These are phyloP conservation scores for Sebastes fasciatus DNA, from an alignment of 2,113 vertebrate species.

Conservation along the genomic window DNA sequence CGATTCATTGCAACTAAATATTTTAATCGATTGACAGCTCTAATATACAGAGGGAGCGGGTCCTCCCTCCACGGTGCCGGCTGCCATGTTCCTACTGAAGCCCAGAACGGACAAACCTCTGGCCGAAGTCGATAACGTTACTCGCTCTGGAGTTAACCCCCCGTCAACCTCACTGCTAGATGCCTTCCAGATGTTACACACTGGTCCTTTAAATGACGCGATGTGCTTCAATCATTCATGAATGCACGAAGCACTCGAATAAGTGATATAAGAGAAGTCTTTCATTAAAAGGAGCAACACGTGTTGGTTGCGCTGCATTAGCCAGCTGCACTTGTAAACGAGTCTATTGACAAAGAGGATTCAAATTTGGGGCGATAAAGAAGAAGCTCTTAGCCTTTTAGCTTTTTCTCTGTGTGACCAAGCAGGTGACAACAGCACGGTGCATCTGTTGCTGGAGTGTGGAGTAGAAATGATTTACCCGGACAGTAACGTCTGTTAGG, in stretches of 20 bases:
- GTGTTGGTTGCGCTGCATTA: conserved; percentile 6
- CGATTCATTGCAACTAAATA: no score
- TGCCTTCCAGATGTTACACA: no score
- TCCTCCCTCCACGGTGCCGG: no score
- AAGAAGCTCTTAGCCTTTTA: conserved; percentile 10
- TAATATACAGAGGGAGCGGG: no score
- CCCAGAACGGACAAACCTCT: no score
- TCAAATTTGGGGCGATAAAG: conserved; percentile 22
- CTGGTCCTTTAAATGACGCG: background rate
- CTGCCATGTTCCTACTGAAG: no score
- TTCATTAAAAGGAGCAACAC: background rate
- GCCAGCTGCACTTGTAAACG: conserved; percentile 49
- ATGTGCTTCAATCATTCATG: background rate
- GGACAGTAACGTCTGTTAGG: conserved; percentile 3
- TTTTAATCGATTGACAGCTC: no score
- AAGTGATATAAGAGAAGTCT: background rate
- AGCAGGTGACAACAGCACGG: conserved; percentile 36
- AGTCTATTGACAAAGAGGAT: conserved; percentile 23
- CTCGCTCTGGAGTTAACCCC: no score
- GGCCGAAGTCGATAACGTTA: no score
- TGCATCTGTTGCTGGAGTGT: conserved; percentile 22
- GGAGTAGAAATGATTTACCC: conserved; percentile 30
- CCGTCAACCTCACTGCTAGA: no score
- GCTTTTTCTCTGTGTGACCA: conserved; percentile 32
- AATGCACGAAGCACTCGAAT: background rate